Conservation (phyloP, 2,888 invertebrate genomes). For the Rhyacophila evoluta region DNA sequence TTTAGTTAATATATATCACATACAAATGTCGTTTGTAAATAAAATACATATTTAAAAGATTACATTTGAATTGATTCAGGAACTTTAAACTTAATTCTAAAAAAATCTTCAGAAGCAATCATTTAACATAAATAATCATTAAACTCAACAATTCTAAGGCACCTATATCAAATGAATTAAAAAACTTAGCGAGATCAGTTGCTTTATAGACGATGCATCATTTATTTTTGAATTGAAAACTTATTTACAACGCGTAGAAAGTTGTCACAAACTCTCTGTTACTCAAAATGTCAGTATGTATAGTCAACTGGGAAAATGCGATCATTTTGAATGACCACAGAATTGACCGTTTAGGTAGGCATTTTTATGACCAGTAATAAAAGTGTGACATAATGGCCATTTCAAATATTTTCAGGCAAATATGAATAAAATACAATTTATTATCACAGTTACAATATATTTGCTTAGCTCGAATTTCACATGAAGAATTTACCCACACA, state of each 20-base stretch:
- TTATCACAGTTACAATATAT: constrained; percentile 20
- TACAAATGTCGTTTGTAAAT: constrained; percentile 9
- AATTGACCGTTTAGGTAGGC: no score
- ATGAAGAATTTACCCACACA: not conserved
- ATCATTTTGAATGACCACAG: no score
- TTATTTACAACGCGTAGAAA: no score
- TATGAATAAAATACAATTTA: not conserved
- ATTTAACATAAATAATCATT: not conserved
- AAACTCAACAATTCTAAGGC: not conserved
- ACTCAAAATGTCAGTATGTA: no score
- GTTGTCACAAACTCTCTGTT: no score
- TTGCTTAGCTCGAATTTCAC: not conserved
- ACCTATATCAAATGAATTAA: no score
- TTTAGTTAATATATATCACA: constrained; percentile 9
- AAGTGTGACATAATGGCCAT: not conserved
- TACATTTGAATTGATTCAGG: constrained; percentile 4
- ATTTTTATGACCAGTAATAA: no score
- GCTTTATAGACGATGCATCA: no score
- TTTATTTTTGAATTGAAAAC: no score
- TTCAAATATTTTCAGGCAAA: not conserved
- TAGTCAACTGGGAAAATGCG: no score
- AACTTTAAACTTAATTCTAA: not conserved
- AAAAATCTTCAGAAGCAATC: not conserved
- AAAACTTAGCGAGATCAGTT: no score
- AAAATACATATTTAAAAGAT: not conserved